phyloP scores from a whole-genome alignment of 2,888 invertebrate species.

The Machimus atricapillus region DNA sequence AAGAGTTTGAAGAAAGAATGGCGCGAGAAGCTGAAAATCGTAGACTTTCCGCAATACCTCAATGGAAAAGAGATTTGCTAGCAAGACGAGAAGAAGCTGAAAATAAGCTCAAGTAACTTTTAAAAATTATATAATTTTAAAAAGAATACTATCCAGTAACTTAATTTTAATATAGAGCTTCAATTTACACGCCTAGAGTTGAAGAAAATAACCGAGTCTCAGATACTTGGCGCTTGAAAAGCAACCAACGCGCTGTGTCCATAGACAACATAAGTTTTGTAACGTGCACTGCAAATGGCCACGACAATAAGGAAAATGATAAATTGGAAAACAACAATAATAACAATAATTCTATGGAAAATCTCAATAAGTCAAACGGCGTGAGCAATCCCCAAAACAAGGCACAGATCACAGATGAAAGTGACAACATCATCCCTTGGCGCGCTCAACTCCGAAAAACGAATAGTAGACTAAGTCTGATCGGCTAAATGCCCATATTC shows the following conservation, averaged over 20 bases:
- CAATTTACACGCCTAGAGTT: constrained; percentile 75
- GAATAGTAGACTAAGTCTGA: constrained; percentile 84
- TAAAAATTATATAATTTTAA: constrained; percentile 49
- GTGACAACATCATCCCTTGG: constrained; percentile 84
- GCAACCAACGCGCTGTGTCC: constrained; percentile 66
- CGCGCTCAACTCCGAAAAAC: constrained; percentile 88
- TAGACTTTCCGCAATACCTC: constrained; percentile 85
- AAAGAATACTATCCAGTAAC: not conserved
- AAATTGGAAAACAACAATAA: constrained; percentile 49
- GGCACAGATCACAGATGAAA: constrained; percentile 65
- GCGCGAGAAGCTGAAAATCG: constrained; percentile 84
- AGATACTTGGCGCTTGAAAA: constrained; percentile 63
- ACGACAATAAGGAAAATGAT: constrained; percentile 52
- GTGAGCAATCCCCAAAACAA: constrained; percentile 47
- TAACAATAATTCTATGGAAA: constrained; percentile 50
- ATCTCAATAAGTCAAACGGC: constrained; percentile 46
- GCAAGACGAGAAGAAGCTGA: constrained; percentile 82
- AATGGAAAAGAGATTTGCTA: constrained; percentile 91
- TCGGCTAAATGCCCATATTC: constrained; percentile 65
- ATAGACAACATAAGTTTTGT: constrained; percentile 69
- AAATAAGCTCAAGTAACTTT: constrained; percentile 72
- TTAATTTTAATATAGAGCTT: constrained; percentile 62
- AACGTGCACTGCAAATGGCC: constrained; percentile 54
- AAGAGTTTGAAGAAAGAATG: constrained; percentile 87
- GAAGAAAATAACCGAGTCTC: constrained; percentile 66